These are phyloP conservation scores for Arenaria interpres DNA, from an alignment of 2,113 vertebrate species.

Conservation along the genomic window DNA sequence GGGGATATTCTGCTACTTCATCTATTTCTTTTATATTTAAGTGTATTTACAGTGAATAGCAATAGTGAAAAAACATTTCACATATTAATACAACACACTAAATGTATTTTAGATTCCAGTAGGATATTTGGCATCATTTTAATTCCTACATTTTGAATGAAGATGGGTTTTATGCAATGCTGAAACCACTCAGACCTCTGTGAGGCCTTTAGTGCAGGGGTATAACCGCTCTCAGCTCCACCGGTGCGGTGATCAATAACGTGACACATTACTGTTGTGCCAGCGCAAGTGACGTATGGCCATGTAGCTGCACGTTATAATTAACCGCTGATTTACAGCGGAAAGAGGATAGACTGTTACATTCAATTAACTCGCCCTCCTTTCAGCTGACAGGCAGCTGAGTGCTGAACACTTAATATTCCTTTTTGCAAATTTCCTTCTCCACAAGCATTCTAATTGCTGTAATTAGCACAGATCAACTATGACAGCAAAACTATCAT, in stretches of 20 bases:
- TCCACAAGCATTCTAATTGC: constrained; percentile 23
- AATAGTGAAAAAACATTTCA: background rate
- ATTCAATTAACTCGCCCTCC: constrained; percentile 33
- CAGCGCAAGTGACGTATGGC: constrained; percentile 41
- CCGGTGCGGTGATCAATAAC: background rate
- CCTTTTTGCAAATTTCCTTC: constrained; percentile 17
- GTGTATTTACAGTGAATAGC: background rate
- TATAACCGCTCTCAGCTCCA: background rate
- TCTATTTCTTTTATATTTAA: constrained; percentile 14
- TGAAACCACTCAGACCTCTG: background rate
- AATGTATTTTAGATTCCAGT: background rate
- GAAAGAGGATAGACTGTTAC: constrained; percentile 29
- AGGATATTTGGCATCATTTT: background rate
- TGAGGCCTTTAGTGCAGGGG: background rate
- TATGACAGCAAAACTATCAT: constrained; percentile 31
- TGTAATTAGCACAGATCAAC: constrained; percentile 31
- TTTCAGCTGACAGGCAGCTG: constrained; percentile 13
- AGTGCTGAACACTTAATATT: constrained; percentile 3
- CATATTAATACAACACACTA: background rate
- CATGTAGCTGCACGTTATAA: constrained; percentile 1
- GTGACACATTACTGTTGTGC: background rate
- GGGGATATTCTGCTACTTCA: background rate
- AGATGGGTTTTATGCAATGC: background rate
- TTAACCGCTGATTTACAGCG: constrained; percentile 31
- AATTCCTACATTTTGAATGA: background rate